Conservation (phyloP, 2,113 vertebrate species). For the Sterna hirundo region DNA sequence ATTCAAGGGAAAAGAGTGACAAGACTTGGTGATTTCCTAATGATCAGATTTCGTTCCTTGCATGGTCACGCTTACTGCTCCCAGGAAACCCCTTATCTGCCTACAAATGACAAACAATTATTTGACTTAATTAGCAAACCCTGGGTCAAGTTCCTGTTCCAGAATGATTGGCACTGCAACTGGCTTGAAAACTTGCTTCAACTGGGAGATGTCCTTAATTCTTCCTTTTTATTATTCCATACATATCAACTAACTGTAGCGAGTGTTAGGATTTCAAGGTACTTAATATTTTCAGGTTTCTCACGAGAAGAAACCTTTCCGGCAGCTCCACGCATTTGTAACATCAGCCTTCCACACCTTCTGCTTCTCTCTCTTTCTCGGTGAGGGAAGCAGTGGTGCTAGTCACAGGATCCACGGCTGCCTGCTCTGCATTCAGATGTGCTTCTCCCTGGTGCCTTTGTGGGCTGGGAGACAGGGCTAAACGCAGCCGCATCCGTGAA, state of each 20-base stretch:
- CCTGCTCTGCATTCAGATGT: neutral
- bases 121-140: conserved; percentile 33
- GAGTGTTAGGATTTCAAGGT: neutral
- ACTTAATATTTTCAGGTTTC: neutral
- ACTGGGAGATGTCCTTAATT: neutral
- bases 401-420: neutral
- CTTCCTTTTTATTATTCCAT: neutral
- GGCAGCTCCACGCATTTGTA: neutral
- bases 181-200: neutral
- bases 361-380: neutral
- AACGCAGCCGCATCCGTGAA: neutral
- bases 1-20: conserved; percentile 21
- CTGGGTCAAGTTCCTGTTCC: neutral
- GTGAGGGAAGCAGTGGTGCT: neutral
- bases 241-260: neutral
- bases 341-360: conserved; percentile 6
- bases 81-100: conserved; percentile 13
- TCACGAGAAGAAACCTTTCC: neutral
- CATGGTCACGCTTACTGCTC: neutral
- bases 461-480: neutral
- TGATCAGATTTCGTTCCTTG: conserved; percentile 21
- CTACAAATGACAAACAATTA: neutral
- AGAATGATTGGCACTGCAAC: neutral
- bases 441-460: accelerated
- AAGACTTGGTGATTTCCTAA: conserved; percentile 33